A percentile compares a stretch with the other conserved stretches of the same genome.
phyloP scores from a whole-genome alignment of 1,140 invertebrate genomes.

The Zeugodacus cucurbitae region DNA sequence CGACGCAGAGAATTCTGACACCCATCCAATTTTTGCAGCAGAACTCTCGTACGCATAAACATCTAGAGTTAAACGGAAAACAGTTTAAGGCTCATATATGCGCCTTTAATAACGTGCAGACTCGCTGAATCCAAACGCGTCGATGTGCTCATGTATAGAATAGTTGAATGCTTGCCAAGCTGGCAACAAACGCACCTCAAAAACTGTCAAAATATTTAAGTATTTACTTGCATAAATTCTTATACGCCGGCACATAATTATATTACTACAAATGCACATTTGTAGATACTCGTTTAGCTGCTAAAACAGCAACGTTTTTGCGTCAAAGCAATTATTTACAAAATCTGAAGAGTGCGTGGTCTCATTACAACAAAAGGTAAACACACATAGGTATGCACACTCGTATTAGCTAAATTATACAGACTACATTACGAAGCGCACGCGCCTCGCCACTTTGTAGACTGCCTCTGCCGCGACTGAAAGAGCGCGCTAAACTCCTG shows the following conservation, averaged over 20 bases:
- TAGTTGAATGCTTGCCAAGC: not conserved
- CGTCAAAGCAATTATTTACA: not conserved
- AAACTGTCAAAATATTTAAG: constrained; percentile 59
- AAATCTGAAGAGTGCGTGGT: constrained; percentile 56
- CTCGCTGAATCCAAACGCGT: not conserved
- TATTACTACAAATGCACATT: not conserved
- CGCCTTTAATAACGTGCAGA: not conserved
- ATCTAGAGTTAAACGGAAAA: not conserved
- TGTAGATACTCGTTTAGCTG: not conserved
- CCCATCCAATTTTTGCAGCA: not conserved
- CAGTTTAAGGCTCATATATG: not conserved
- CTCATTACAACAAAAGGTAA: constrained; percentile 57
- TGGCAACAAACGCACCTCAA: constrained; percentile 54
- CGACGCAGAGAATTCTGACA: not conserved
- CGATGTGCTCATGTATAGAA: not conserved
- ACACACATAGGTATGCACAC: not conserved
- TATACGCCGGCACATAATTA: not conserved
- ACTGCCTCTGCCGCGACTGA: not conserved
- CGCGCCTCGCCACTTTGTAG: not conserved
- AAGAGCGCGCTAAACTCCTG: not conserved
- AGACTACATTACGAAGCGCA: not conserved
- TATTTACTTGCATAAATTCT: not conserved
- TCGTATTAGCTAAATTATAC: not conserved
- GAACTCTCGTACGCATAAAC: not conserved
- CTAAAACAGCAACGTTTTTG: not conserved